Percentiles rank a stretch among this genome's conserved stretches.
These are phyloP conservation scores for Polyommatus icarus DNA, from an alignment of 2,888 invertebrate genomes.

Conservation along the genomic window DNA sequence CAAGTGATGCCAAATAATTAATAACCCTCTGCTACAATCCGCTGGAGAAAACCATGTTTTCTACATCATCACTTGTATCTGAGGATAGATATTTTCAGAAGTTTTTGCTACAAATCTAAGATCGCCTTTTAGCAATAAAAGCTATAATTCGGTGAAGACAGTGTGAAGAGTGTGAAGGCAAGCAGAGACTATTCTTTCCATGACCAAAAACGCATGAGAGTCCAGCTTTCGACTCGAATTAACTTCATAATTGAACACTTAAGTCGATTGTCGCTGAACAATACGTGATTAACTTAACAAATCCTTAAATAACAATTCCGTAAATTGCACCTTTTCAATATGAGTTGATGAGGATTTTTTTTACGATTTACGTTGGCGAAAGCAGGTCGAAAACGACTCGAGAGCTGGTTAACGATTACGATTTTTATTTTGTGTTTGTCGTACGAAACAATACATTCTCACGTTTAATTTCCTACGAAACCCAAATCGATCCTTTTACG, in stretches of 20 bases:
- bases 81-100: background rate
- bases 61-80: background rate
- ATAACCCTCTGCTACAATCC: constrained; percentile 52
- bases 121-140: too few relatives aligned
- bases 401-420: constrained; percentile 72
- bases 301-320: constrained; percentile 30
- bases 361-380: constrained; percentile 74
- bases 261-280: constrained; percentile 15
- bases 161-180: too few relatives aligned
- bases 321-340: constrained; percentile 57
- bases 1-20: constrained; percentile 70
- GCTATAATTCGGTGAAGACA: too few relatives aligned
- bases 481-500: constrained; percentile 78
- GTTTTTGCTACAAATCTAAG: background rate
- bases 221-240: background rate
- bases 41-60: background rate
- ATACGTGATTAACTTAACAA: constrained; percentile 29
- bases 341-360: constrained; percentile 71
- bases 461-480: constrained; percentile 78
- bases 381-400: constrained; percentile 77
- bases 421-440: constrained; percentile 75
- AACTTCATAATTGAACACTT: constrained; percentile 25
- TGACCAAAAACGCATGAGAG: too few relatives aligned
- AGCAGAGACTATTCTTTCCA: too few relatives aligned
- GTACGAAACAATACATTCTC: constrained; percentile 79